phyloP scores from a whole-genome alignment of 2,113 vertebrate species.

The Apteryx mantelli region DNA sequence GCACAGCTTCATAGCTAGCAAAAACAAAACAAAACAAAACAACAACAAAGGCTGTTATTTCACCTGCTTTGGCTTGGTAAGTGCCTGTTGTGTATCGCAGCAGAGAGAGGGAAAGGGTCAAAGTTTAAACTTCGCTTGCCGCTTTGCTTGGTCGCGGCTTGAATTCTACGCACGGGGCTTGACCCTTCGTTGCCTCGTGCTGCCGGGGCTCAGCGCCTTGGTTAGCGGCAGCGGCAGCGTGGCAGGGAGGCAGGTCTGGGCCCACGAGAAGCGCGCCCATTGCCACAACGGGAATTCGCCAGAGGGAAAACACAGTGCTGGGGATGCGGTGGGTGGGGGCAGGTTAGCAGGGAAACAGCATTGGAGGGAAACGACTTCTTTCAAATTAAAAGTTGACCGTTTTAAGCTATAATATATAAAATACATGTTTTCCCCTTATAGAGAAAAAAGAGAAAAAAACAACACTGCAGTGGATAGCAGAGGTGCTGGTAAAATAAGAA shows the following conservation, averaged over 20 bases:
- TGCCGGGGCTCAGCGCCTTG: rapidly evolving
- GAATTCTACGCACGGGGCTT: not conserved
- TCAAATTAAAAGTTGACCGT: not conserved
- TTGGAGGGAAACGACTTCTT: not conserved
- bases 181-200: not conserved
- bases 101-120: slow-evolving; percentile 47
- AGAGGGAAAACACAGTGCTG: not conserved
- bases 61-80: slow-evolving; percentile 25
- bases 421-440: rapidly evolving
- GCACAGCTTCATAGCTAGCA: not conserved
- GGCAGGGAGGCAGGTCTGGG: not conserved
- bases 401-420: not conserved
- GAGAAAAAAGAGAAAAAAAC: not conserved
- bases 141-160: not conserved
- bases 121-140: slow-evolving; percentile 32
- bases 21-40: not conserved
- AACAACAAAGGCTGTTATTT: not conserved
- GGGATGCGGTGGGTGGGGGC: not conserved
- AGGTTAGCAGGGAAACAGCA: not conserved
- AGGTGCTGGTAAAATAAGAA: not conserved
- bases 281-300: not conserved
- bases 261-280: not conserved
- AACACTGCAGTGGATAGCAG: rapidly evolving
- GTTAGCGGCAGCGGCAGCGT: not conserved
- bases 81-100: slow-evolving; percentile 41